Percentiles rank a stretch among this genome's conserved stretches.
Evolutionary conservation across 2,797 vertebrate species (phyloP).

Genomic region (Salarias fasciatus): DNA sequence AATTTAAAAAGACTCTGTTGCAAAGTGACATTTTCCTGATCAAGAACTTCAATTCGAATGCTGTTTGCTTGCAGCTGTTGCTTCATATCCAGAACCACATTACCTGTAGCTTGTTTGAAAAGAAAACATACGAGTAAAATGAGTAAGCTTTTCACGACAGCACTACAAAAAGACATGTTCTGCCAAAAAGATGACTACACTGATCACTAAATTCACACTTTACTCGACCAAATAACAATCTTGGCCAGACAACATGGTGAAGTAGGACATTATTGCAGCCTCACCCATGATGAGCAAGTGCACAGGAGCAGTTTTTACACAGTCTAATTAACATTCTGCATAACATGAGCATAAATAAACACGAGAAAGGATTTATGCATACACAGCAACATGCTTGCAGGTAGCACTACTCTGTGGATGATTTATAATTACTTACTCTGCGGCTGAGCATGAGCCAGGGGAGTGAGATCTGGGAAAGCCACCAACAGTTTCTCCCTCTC

Average conservation of each 20-base stretch:
- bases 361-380: background rate
- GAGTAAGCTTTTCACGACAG: background rate
- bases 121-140: constrained; percentile 15
- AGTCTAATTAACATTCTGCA: no score
- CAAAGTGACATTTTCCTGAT: constrained; percentile 87
- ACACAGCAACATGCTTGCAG: constrained; percentile 1
- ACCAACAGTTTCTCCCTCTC: constrained; percentile 89
- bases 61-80: constrained; percentile 89
- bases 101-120: constrained; percentile 83
- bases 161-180: background rate
- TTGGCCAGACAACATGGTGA: background rate
- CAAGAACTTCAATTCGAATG: constrained; percentile 86
- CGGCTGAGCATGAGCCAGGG: constrained; percentile 65
- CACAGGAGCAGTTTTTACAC: background rate
- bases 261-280: background rate
- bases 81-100: constrained; percentile 89
- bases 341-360: no score
- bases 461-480: constrained; percentile 90
- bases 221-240: background rate
- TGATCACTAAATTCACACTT: background rate
- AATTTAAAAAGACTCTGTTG: constrained; percentile 82
- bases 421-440: constrained; percentile 82
- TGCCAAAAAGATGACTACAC: background rate
- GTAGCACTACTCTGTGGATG: background rate
- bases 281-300: background rate